A percentile compares a stretch with the other conserved stretches of the same genome.
Conservation (phyloP, 2,113 vertebrate species). For the Brachyhypopomus occidentalis region DNA sequence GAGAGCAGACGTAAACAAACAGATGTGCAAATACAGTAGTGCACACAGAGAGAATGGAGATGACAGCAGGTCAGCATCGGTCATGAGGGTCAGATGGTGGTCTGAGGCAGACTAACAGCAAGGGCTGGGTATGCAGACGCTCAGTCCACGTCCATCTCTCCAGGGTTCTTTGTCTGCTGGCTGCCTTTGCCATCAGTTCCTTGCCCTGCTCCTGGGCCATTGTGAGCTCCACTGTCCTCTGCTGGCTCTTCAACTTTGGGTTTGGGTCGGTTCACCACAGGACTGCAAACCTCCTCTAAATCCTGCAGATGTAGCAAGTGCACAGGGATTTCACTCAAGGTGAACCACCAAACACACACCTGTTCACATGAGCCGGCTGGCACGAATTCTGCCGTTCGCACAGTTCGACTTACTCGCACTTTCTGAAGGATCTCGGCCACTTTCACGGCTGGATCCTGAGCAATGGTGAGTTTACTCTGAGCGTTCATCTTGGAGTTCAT, state of each 20-base stretch:
- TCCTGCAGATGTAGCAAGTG: conserved; percentile 73
- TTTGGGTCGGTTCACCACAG: conserved; percentile 85
- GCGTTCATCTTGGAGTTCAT: conserved; percentile 90
- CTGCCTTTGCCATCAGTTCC: conserved; percentile 75
- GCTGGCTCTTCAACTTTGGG: conserved; percentile 78
- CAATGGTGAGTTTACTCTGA: conserved; percentile 84
- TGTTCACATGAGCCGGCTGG: not conserved
- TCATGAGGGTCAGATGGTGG: conserved; percentile 28
- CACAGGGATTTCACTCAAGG: not conserved
- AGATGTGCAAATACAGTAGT: conserved; percentile 57
- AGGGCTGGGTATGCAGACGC: conserved; percentile 48
- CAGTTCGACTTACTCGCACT: conserved; percentile 80
- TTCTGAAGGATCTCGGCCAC: conserved; percentile 89
- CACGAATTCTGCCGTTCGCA: not conserved
- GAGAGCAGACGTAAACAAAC: conserved; percentile 49
- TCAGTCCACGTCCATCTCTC: conserved; percentile 95
- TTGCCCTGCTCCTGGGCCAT: conserved; percentile 80
- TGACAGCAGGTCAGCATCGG: conserved; percentile 48
- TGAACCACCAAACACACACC: not conserved
- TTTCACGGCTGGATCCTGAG: conserved; percentile 89
- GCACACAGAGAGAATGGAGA: conserved; percentile 59
- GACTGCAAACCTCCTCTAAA: conserved; percentile 84
- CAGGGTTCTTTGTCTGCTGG: conserved; percentile 79
- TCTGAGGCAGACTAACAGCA: conserved; percentile 26
- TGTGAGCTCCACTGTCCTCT: conserved; percentile 79